Base-by-base conservation (phyloP, 1,140 invertebrate genomes). In the Neodiprion virginianus region DNA sequence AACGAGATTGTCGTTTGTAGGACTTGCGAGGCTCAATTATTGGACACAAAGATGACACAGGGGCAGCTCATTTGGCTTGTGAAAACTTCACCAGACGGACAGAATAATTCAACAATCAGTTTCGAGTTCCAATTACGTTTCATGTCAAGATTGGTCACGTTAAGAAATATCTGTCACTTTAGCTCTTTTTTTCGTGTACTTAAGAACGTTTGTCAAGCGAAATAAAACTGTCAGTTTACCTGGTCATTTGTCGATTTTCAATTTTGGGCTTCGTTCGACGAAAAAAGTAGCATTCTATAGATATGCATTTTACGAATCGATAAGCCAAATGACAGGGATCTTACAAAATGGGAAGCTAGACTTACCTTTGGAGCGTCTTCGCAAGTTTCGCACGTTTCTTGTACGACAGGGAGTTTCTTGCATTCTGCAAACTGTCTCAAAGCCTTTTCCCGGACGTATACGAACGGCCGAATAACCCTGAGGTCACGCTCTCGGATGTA, bases 381-480 rank as follows among this genome's bases (percentile, higher is more conserved):
- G 78, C 91, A 92, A 12, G 90, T 90, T 11, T 90, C 90, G 82
- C 91, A 92, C 75, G 91, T 92, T 82, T 93, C 91, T 48, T 89
- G 85, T 61, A 93, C 92, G 10, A 93, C 84, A 8, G 94, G 93
- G 3, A 96, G 86, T 72, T 92, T 92, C 77, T 92, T 91, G 76
- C 89, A 89, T 75, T 92, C 93, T 7, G 92, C 91, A 89, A 96
- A 96, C 67, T 92, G 89, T 50, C 92, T 88, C 8, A 96, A 80
- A 12, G 92, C 88, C 79, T 93, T 94, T 80, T 96, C 95, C 50
- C 96, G 89, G 4, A 97, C 95, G 86, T 96, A 96, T 2, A 96
- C 93, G 81, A 97, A 95, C 1, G 96, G 96, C 71, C 96, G 90
- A 74, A 97, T 94, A 8, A 98, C 93, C 77, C 96, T 89, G 48